Evolutionary conservation across 2,113 vertebrate species (phyloP).

Genomic region (Serilophus lunatus): DNA sequence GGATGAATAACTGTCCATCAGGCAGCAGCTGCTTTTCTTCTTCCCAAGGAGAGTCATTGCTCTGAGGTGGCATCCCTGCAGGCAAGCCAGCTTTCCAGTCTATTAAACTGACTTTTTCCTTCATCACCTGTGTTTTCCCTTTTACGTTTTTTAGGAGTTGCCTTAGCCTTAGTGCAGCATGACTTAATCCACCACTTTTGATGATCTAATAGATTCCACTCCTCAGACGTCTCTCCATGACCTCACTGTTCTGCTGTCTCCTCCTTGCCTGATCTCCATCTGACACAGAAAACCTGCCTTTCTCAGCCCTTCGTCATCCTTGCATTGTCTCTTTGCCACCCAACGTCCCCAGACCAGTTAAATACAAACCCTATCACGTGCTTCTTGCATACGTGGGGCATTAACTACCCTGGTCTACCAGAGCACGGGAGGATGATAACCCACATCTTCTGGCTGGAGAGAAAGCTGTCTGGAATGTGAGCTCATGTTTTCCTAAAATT

Average conservation of each 20-base stretch:
- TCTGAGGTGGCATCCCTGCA: background rate
- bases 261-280: background rate
- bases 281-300: background rate
- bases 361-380: background rate
- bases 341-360: rapidly evolving
- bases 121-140: background rate
- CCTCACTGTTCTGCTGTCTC: background rate
- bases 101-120: background rate
- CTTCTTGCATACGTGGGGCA: background rate
- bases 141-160: background rate
- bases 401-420: background rate
- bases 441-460: background rate
- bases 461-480: constrained; percentile 19
- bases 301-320: background rate
- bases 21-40: background rate
- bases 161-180: background rate
- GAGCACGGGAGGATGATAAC: background rate
- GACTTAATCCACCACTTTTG: background rate
- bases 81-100: background rate
- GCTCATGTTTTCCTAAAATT: constrained; percentile 62
- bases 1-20: background rate
- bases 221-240: background rate
- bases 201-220: background rate
- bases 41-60: background rate
- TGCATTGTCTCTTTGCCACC: background rate